These are phyloP conservation scores for Natator depressus DNA, from an alignment of 2,113 vertebrate genomes.

Conservation along the genomic window DNA sequence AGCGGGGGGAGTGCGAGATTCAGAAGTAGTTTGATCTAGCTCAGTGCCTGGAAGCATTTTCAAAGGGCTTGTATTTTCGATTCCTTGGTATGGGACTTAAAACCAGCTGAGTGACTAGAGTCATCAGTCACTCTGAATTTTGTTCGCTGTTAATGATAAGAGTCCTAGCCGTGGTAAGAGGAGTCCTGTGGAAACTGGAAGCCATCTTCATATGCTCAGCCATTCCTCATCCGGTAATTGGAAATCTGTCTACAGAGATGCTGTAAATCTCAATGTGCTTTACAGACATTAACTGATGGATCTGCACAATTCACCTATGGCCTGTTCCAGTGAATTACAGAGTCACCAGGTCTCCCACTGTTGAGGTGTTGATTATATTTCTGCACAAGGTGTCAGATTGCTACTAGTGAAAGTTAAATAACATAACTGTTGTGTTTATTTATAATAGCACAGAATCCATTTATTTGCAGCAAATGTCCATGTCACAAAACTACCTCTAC, in stretches of 20 bases:
- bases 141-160: not conserved
- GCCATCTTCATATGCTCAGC: not conserved
- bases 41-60: not conserved
- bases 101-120: not conserved
- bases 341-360: rapidly evolving
- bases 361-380: not conserved
- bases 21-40: not conserved
- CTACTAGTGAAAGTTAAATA: not conserved
- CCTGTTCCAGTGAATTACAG: not conserved
- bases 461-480: not conserved
- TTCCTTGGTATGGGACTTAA: not conserved
- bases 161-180: not conserved
- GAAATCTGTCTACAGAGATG: rapidly evolving
- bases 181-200: not conserved
- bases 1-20: not conserved
- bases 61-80: not conserved
- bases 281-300: not conserved
- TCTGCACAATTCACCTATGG: not conserved
- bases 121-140: not conserved
- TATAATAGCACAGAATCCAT: not conserved
- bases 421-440: not conserved
- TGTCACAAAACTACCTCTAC: not conserved
- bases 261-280: not conserved
- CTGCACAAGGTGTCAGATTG: not conserved
- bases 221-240: not conserved